Evolutionary conservation across 2,888 invertebrate genomes (phyloP).

Genomic region (Trilocha varians): DNA sequence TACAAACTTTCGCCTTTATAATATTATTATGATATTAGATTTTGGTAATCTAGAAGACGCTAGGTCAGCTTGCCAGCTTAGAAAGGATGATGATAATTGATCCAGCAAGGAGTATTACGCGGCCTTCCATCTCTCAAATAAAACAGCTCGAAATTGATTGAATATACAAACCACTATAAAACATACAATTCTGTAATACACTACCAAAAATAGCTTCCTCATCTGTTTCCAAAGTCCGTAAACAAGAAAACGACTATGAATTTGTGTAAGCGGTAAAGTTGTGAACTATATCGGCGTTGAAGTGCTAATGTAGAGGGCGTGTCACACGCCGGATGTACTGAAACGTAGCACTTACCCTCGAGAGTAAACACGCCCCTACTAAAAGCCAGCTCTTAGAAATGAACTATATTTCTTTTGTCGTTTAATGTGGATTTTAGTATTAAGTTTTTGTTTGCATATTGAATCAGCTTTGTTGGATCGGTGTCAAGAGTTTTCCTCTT

Average conservation of each 20-base stretch:
- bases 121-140: too few relatives aligned
- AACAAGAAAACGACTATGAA: slow-evolving; percentile 1
- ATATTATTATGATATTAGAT: too few relatives aligned
- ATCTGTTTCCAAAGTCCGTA: background rate
- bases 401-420: slow-evolving; percentile 9
- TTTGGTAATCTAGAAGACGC: too few relatives aligned
- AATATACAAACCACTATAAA: too few relatives aligned
- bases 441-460: background rate
- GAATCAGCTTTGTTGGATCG: background rate
- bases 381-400: slow-evolving; percentile 28
- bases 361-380: slow-evolving; percentile 20
- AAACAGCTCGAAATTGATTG: too few relatives aligned
- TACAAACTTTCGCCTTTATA: too few relatives aligned
- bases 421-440: background rate
- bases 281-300: background rate
- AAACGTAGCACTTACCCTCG: slow-evolving; percentile 27
- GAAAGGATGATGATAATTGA: too few relatives aligned
- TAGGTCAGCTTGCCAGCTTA: too few relatives aligned
- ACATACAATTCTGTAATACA: background rate
- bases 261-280: background rate
- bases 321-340: slow-evolving; percentile 28
- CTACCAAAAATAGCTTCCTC: background rate
- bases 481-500: too few relatives aligned
- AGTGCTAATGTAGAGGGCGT: slow-evolving; percentile 35
- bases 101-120: too few relatives aligned